phyloP scores from a whole-genome alignment of 2,888 invertebrate genomes.

The Litoditis marina region DNA sequence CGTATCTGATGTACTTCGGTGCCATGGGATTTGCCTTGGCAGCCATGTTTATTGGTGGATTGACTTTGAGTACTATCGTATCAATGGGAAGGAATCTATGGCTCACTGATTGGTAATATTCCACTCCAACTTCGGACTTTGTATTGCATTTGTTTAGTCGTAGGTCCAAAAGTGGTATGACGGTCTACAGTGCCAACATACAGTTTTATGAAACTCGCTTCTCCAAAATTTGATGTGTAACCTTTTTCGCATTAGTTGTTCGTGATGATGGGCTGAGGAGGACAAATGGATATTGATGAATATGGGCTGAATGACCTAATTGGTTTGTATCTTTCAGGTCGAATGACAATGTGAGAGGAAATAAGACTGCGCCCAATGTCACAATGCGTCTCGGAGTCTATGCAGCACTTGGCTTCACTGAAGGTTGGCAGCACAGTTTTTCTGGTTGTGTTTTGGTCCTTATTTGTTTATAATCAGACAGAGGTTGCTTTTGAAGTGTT shows the following conservation, averaged over 20 bases:
- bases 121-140: background rate
- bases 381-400: constrained; percentile 54
- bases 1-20: constrained; percentile 55
- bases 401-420: constrained; percentile 56
- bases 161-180: too few species aligned
- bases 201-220: too few species aligned
- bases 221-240: too few species aligned
- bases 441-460: too few species aligned
- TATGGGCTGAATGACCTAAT: too few species aligned
- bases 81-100: constrained; percentile 59
- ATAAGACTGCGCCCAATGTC: constrained; percentile 26
- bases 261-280: too few species aligned
- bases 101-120: constrained; percentile 57
- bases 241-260: too few species aligned
- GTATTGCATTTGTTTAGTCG: background rate
- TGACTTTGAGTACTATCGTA: constrained; percentile 49
- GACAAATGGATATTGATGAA: too few species aligned
- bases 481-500: too few species aligned
- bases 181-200: too few species aligned
- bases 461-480: too few species aligned
- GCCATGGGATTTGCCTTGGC: constrained; percentile 54
- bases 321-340: constrained; percentile 49
- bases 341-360: constrained; percentile 50
- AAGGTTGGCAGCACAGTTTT: constrained; percentile 33
- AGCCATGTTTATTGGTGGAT: constrained; percentile 49